These are phyloP conservation scores for Mormyrops attenuatus DNA, from an alignment of 2,797 vertebrate species.

Conservation along the genomic window DNA sequence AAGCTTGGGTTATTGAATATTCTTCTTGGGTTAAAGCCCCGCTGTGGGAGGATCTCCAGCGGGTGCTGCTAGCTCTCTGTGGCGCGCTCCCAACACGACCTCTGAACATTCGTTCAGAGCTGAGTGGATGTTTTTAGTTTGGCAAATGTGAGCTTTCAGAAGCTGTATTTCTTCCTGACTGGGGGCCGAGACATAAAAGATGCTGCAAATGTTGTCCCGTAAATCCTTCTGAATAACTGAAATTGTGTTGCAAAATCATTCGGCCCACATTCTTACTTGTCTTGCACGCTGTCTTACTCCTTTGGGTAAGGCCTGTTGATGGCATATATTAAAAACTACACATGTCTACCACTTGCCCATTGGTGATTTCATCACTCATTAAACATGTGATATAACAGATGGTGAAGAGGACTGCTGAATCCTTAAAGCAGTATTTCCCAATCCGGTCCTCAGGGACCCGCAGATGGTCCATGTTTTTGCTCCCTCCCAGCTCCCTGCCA, in stretches of 20 bases:
- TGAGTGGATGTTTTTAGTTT: constrained; percentile 16
- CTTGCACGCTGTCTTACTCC: neutral
- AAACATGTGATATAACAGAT: neutral
- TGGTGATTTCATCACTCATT: neutral
- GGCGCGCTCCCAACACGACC: neutral
- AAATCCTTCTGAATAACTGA: neutral
- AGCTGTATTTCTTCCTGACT: neutral
- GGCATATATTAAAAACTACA: neutral
- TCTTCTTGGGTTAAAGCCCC: neutral
- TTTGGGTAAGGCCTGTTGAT: neutral
- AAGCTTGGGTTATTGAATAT: neutral
- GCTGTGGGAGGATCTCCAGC: neutral
- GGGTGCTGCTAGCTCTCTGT: neutral
- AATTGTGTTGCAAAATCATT: neutral
- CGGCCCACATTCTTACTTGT: neutral
- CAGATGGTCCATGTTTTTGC: neutral
- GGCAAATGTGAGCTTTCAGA: constrained; percentile 37
- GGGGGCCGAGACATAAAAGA: neutral
- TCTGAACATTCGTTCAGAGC: neutral
- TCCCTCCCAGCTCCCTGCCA: neutral
- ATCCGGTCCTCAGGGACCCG: neutral
- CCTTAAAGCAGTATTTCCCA: neutral
- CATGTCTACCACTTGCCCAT: neutral
- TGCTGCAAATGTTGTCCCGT: neutral
- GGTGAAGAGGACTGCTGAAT: neutral